These are phyloP conservation scores for Empis stercorea DNA, from an alignment of 2,888 invertebrate genomes.

Conservation along the genomic window DNA sequence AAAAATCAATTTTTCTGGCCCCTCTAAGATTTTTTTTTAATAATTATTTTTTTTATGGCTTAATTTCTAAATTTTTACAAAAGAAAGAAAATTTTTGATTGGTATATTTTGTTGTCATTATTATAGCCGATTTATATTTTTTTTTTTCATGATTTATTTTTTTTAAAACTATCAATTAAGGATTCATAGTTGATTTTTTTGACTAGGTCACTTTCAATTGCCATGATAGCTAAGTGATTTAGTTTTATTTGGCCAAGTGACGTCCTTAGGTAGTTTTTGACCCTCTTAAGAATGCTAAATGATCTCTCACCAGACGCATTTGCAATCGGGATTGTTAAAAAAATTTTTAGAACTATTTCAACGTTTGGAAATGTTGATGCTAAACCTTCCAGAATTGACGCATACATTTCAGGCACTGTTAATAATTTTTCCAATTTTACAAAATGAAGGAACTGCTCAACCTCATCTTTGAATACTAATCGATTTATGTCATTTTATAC, in stretches of 20 bases:
- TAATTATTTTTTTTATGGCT: neutral
- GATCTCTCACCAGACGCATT: neutral
- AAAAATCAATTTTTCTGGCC: neutral
- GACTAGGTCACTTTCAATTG: neutral
- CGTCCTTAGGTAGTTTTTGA: neutral
- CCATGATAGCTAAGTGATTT: neutral
- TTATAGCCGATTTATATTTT: neutral
- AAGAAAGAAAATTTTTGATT: neutral
- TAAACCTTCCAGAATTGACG: neutral
- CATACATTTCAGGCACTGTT: neutral
- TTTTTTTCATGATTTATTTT: neutral
- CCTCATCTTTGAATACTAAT: neutral
- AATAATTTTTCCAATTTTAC: slow-evolving; percentile 1
- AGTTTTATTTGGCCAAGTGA: neutral
- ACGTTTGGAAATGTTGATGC: neutral
- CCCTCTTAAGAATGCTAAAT: neutral
- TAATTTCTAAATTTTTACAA: neutral
- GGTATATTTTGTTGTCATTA: neutral
- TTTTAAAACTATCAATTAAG: no score
- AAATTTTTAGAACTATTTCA: neutral
- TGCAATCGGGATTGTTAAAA: no score
- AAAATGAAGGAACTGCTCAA: neutral
- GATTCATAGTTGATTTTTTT: neutral
- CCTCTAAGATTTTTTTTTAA: neutral
- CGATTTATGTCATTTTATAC: neutral